phyloP scores from a whole-genome alignment of 2,888 invertebrate species.

The Chaitophorus viminalis region DNA sequence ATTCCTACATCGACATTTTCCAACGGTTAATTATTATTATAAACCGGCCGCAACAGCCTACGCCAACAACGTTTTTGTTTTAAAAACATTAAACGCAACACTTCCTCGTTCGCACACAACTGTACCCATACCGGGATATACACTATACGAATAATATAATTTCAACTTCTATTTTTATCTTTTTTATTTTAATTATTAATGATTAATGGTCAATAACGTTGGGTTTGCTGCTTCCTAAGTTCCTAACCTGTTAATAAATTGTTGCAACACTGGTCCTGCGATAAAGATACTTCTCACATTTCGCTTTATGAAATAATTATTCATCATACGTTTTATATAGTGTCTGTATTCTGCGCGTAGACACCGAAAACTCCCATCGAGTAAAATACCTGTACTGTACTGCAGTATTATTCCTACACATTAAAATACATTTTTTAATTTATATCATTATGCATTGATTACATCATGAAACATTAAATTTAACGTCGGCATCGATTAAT shows the following conservation, averaged over 20 bases:
- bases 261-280: not conserved
- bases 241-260: not conserved
- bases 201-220: not conserved
- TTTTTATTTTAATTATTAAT: not conserved
- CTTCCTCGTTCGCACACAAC: not conserved
- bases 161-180: not conserved
- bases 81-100: not conserved
- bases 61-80: not conserved
- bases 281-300: not conserved
- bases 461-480: not conserved
- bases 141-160: not conserved
- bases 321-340: not conserved
- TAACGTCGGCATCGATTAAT: not conserved
- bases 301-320: not conserved
- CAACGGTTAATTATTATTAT: not conserved
- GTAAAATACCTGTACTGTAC: not conserved
- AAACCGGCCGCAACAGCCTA: not conserved
- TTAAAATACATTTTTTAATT: not conserved
- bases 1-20: not conserved
- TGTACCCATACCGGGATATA: not conserved
- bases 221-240: not conserved
- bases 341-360: not conserved
- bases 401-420: not conserved
- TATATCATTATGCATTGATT: not conserved
- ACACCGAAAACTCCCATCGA: not conserved